phyloP scores from a whole-genome alignment of 2,888 invertebrate species.

The Sinotaia quadrata region DNA sequence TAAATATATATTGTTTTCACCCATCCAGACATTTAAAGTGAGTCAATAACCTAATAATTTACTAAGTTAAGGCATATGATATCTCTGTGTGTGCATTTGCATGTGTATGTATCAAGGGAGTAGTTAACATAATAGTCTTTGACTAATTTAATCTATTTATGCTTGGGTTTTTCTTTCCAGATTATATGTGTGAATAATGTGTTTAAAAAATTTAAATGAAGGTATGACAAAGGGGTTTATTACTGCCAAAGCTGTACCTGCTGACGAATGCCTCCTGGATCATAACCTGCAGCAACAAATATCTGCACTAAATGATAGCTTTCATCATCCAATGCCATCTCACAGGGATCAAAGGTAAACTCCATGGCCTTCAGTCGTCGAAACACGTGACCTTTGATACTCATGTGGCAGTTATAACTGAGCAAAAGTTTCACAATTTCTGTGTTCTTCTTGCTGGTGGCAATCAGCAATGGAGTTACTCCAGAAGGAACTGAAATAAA shows the following conservation, averaged over 20 bases:
- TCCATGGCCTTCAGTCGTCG: conserved; percentile 42
- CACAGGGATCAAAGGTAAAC: conserved; percentile 51
- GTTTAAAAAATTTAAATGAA: not conserved
- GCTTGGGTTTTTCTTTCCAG: not conserved
- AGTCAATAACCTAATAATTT: no score
- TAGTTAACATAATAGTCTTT: no score
- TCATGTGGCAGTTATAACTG: conserved; percentile 46
- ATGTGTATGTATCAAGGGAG: no score
- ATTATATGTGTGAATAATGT: not conserved
- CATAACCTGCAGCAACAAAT: conserved; percentile 50
- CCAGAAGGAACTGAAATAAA: conserved; percentile 52
- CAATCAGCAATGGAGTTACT: conserved; percentile 51
- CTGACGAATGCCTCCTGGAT: not conserved
- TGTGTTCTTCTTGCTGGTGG: conserved; percentile 51
- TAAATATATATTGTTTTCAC: no score
- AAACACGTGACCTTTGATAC: conserved; percentile 45
- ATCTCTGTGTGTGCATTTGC: no score
- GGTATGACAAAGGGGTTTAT: not conserved
- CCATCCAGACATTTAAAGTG: no score
- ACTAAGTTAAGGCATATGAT: no score
- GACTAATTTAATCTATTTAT: not conserved
- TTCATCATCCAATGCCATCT: conserved; percentile 53
- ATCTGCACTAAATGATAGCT: conserved; percentile 48
- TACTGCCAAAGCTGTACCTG: conserved; percentile 11
- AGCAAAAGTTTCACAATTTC: conserved; percentile 44